Evolutionary conservation across 2,888 invertebrate species (phyloP).

Genomic region (Vannuccia rotundouncinata): DNA sequence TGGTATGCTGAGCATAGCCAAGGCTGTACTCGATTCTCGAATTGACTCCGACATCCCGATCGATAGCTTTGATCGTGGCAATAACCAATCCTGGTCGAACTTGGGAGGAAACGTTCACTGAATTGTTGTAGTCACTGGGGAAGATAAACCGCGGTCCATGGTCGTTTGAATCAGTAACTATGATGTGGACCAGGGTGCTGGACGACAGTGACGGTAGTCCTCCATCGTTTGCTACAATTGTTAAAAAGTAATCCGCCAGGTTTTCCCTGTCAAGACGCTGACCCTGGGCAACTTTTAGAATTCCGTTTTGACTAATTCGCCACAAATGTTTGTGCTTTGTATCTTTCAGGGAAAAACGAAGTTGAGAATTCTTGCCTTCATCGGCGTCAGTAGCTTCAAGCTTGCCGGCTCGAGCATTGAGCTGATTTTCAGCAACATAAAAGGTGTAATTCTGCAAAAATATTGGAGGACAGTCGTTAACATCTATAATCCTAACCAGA

Average conservation of each 20-base stretch:
- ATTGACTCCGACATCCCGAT: not conserved
- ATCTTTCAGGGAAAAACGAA: not conserved
- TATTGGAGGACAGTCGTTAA: constrained; percentile 4
- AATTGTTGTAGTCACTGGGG: not conserved
- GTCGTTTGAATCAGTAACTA: not conserved
- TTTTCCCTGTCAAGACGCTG: not conserved
- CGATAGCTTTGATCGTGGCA: not conserved
- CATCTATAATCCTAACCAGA: not conserved
- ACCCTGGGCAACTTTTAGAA: not conserved
- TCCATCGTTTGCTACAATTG: not conserved
- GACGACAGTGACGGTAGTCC: not conserved
- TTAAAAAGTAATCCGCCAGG: not conserved
- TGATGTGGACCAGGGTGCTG: not conserved
- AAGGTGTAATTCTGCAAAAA: not conserved
- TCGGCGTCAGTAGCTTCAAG: not conserved
- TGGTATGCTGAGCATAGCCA: not conserved
- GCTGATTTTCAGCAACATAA: not conserved
- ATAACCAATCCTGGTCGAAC: not conserved
- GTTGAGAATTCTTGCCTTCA: not conserved
- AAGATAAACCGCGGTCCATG: not conserved
- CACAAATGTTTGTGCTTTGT: not conserved
- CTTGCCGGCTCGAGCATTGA: not conserved
- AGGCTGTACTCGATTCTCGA: not conserved
- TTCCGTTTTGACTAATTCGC: not conserved
- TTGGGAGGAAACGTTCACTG: not conserved